phyloP scores from a whole-genome alignment of 2,113 vertebrate genomes.

The Cynopterus brachyotis region DNA sequence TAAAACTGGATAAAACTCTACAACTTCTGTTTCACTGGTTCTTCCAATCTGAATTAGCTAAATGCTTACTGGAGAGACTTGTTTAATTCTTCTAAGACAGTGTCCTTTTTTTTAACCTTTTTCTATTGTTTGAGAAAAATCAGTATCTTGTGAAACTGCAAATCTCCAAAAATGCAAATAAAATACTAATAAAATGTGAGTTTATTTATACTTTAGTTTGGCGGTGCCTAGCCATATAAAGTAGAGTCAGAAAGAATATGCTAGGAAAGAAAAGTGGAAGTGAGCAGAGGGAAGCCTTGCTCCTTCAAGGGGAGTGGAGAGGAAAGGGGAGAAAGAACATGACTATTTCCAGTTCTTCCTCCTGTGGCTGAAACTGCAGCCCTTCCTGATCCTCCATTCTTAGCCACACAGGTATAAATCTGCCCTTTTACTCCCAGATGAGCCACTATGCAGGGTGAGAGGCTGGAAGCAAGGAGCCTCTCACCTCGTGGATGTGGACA shows the following conservation, averaged over 20 bases:
- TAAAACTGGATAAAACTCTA: background rate
- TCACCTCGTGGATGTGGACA: background rate
- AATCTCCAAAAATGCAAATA: constrained; percentile 61
- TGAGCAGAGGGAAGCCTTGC: background rate
- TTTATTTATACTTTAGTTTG: constrained; percentile 19
- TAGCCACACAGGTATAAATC: background rate
- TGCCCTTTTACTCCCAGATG: background rate
- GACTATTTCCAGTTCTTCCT: background rate
- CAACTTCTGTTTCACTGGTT: constrained; percentile 17
- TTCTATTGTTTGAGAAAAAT: constrained; percentile 66
- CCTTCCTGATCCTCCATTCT: background rate
- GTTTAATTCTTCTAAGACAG: constrained; percentile 37
- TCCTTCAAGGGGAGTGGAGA: background rate
- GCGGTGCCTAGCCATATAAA: background rate
- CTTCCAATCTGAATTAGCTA: constrained; percentile 1
- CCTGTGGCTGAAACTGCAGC: background rate
- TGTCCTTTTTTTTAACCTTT: constrained; percentile 23
- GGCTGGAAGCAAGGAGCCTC: background rate
- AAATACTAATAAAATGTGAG: constrained; percentile 22
- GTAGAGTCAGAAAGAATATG: background rate
- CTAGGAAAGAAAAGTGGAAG: background rate
- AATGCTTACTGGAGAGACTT: constrained; percentile 53
- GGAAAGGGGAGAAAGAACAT: background rate
- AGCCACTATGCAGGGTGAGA: background rate
- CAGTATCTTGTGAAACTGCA: constrained; percentile 51